Percentiles rank a stretch among this genome's conserved stretches.
Evolutionary conservation across 2,888 invertebrate species (phyloP).

Genomic region (Drosophila nr. perissopoda): DNA sequence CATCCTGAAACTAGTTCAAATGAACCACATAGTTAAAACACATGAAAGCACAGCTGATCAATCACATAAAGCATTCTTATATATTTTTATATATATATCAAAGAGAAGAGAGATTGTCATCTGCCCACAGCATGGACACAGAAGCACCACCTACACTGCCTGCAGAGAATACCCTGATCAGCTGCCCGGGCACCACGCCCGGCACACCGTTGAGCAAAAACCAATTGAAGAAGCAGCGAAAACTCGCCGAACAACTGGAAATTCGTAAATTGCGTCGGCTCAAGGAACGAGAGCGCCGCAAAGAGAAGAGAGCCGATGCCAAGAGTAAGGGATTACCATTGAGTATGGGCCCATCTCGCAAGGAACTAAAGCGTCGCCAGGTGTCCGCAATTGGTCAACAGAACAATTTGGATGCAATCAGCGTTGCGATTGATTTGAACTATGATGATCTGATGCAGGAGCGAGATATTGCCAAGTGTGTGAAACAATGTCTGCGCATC

Average conservation of each 20-base stretch:
- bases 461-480: constrained; percentile 94
- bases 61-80: neutral
- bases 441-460: constrained; percentile 96
- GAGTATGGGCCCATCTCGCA: constrained; percentile 90
- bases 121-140: constrained; percentile 27
- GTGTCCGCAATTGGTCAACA: constrained; percentile 82
- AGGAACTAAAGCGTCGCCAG: constrained; percentile 88
- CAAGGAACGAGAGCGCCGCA: constrained; percentile 90
- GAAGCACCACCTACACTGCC: neutral
- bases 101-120: neutral
- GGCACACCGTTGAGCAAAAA: constrained; percentile 68
- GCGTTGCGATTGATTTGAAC: constrained; percentile 93
- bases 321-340: constrained; percentile 89
- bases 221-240: constrained; percentile 89
- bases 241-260: constrained; percentile 90
- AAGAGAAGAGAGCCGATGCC: constrained; percentile 89
- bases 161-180: constrained; percentile 26
- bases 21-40: constrained; percentile 2
- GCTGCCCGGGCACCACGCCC: constrained; percentile 44
- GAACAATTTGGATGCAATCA: constrained; percentile 34
- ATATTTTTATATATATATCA: neutral
- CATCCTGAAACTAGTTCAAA: constrained; percentile 1
- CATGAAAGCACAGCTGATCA: neutral
- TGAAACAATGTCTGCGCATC: constrained; percentile 95
- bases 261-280: constrained; percentile 89